Evolutionary conservation across 2,888 invertebrate genomes (phyloP), one percentile per base, ranked within the genome.

Genomic region (Eupithecia centaureata): DNA sequence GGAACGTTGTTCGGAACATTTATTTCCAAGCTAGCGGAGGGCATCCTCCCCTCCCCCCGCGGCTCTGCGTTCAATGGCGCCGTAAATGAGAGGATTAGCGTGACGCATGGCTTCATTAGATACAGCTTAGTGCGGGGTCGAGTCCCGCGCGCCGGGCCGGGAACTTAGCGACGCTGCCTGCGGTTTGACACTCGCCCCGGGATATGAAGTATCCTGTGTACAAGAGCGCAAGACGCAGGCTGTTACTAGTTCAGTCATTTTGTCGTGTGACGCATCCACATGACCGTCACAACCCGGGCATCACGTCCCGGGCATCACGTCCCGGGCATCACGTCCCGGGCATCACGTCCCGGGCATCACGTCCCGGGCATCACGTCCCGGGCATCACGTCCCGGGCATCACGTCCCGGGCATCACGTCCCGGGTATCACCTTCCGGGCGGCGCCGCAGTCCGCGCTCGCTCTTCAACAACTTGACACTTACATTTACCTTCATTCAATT

Each of bases 51-150:
- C 35, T n/a, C n/a, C 15, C 35, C 47, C 22, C 22, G 22, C 22
- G 22, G 10, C 47, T n/a, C 5, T 5, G n/a, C 35, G 35, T 57
- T 68, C 61, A 68, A 68, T 68, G 35, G 68, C 61, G 61, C 58
- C 32, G 58, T 61, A 61, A 64, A 58, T 57, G 32, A n/a, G 18
- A 13, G 61, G 64, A 64, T 68, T 64, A 68, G 38, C 68, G 68
- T 65, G 61, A 68, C 61, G 68, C 64, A 68, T 61, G 68, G 64
- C 68, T 65, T 68, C 64, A 68, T 68, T 68, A 65, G 18, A 15
- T 18, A 15, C 61, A 61, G 68, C 64, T 65, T 65, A 68, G 64
- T 67, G 15, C 54, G 61, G 64, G 54, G 27, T 51, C 58, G 22
- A 61, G 56, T 51, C 18, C 10, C 42, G 27, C 28, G 22, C 28